Evolutionary conservation across 2,888 invertebrate genomes (phyloP).

Genomic region (Eupithecia subfuscata): DNA sequence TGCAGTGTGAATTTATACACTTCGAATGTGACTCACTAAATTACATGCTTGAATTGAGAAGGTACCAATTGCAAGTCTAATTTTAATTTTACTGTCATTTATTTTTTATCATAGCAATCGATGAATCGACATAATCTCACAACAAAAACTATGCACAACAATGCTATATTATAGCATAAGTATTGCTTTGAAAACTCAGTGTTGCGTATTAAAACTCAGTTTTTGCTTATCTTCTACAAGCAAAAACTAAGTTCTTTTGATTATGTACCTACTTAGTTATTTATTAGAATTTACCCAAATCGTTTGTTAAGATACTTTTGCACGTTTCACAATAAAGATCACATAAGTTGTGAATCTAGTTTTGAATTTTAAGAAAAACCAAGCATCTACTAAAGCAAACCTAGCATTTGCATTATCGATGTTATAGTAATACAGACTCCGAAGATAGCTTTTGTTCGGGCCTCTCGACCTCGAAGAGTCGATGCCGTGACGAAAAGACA

Average conservation of each 20-base stretch:
- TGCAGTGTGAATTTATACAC: background rate
- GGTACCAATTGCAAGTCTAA: background rate
- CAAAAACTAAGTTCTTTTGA: no score
- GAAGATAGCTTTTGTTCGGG: conserved; percentile 53
- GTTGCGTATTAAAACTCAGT: background rate
- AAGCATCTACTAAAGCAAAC: conserved; percentile 30
- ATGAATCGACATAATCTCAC: background rate
- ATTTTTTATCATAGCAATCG: background rate
- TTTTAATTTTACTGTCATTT: background rate
- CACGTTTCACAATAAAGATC: background rate
- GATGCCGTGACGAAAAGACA: conserved; percentile 65
- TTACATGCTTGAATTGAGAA: background rate
- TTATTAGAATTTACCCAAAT: background rate
- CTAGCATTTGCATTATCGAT: conserved; percentile 41
- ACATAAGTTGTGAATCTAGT: background rate
- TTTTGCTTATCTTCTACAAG: background rate
- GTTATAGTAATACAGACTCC: conserved; percentile 46
- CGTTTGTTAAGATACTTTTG: background rate
- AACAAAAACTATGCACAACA: background rate
- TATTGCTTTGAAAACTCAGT: background rate
- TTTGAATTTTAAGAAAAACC: conserved; percentile 24
- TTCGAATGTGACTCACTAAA: background rate
- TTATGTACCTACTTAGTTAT: background rate
- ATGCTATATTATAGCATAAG: background rate
- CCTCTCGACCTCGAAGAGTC: conserved; percentile 63